Evolutionary conservation across 2,888 invertebrate species (phyloP), one percentile per base, ranked within the genome.

Genomic region (Eupithecia dodoneata): DNA sequence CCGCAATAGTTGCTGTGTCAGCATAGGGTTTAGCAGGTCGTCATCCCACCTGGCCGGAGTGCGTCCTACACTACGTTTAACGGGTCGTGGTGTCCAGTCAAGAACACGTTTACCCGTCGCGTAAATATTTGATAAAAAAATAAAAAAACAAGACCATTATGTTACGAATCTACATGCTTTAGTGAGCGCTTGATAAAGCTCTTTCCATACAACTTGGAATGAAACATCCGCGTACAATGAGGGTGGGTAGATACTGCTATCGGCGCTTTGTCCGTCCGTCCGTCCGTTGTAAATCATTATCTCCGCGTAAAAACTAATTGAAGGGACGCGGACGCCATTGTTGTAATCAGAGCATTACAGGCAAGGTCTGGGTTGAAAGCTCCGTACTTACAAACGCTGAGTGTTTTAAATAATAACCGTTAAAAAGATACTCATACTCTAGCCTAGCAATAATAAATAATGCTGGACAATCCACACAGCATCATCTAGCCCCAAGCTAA

Each of bases 241-340:
- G 44, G 69, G 69, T 45, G 18, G 69, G 69, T 69, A 18, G 44
- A 42, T 47, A 66, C 47, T 67, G 49, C 49, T 73, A 52, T 73
- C 52, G 66, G 13, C 3, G 67, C 67, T 49, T 41, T 44, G 75
- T 71, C 59, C 49, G 75, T 67, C 59, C 83, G 80, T 80, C 81
- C 81, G 86, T 79, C 87, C 88, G 86, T 87, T 87, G 89, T 89
- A 90, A 93, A 93, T 92, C 91, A 91, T 91, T 92, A 93, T 91
- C 91, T 88, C 84, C 86, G 88, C 88, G 92, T 92, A 92, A 93
- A 93, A 93, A 93, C 92, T 91, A 91, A 92, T 92, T 92, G 91
- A 90, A 91, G 89, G 91, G 91, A 88, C 89, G 88, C 90, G 71
- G 73, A 77, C 82, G 84, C 81, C 88, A 88, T 91, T 92, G 91